A percentile compares a stretch with the other conserved stretches of the same genome.
Conservation (phyloP, 2,113 vertebrate genomes). For the Megaceryle maxima region DNA sequence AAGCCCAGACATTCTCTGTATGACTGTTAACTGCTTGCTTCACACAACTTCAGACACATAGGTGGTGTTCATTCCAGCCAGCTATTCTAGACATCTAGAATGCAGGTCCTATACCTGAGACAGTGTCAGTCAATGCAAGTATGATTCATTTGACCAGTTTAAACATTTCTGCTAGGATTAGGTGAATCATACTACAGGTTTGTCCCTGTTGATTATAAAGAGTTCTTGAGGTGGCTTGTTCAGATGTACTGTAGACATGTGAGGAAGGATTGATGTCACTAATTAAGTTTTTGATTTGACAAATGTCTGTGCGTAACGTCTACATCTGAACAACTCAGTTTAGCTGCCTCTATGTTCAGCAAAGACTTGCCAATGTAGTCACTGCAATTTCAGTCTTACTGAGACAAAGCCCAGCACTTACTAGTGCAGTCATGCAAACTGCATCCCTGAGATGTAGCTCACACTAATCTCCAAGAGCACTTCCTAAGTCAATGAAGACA, state of each 20-base stretch:
- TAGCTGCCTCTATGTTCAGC: not conserved
- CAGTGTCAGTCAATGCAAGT: not conserved
- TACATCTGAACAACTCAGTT: not conserved
- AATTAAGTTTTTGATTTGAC: not conserved
- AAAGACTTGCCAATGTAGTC: not conserved
- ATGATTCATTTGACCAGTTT: not conserved
- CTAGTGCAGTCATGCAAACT: not conserved
- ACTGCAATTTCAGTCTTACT: not conserved
- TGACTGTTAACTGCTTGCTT: not conserved
- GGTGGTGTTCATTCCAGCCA: not conserved
- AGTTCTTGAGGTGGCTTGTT: not conserved
- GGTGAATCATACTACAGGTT: not conserved
- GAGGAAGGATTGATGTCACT: not conserved
- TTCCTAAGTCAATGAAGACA: not conserved
- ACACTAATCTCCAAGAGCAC: not conserved
- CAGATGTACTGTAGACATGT: not conserved
- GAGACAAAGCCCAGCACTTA: not conserved
- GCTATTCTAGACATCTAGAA: not conserved
- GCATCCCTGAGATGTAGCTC: not conserved
- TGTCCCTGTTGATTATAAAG: not conserved
- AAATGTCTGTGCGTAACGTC: not conserved
- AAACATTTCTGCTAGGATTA: not conserved
- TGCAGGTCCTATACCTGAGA: not conserved
- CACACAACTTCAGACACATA: not conserved
- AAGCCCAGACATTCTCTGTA: not conserved